Percentiles rank a stretch among this genome's conserved stretches.
Conservation (phyloP, 2,797 vertebrate genomes). For the Thamnophis elegans region DNA sequence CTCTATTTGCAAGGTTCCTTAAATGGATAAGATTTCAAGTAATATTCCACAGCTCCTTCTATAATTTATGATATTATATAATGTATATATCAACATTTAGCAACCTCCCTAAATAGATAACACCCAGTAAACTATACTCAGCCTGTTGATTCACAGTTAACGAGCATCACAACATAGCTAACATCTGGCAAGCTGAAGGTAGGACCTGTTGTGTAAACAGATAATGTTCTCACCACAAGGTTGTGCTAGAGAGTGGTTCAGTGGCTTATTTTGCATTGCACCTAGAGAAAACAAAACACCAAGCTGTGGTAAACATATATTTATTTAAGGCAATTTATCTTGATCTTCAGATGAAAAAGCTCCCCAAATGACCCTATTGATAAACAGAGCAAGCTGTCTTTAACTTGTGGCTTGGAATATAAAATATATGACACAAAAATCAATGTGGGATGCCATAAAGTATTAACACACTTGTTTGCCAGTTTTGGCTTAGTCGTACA, state of each 20-base stretch:
- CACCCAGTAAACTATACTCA: not conserved
- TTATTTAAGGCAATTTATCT: not conserved
- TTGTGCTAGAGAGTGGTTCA: slow-evolving; percentile 11
- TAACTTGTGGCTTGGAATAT: not conserved
- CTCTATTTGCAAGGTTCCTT: slow-evolving; percentile 43
- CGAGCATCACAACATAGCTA: not conserved
- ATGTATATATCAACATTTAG: slow-evolving; percentile 10
- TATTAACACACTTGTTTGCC: not conserved
- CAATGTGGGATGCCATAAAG: not conserved
- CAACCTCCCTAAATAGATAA: not conserved
- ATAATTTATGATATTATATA: slow-evolving; percentile 5
- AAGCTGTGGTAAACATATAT: not conserved
- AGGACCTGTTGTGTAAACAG: not conserved
- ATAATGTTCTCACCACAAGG: not conserved
- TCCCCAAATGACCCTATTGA: not conserved
- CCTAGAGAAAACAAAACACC: slow-evolving; percentile 1
- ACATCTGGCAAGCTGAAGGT: not conserved
- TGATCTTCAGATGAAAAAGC: not conserved
- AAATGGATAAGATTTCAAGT: slow-evolving; percentile 40
- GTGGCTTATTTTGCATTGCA: slow-evolving; percentile 36
- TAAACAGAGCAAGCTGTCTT: not conserved
- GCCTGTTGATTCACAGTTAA: not conserved
- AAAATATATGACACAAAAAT: not conserved
- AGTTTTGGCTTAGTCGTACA: slow-evolving; percentile 13
- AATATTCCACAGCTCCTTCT: slow-evolving; percentile 39